Evolutionary conservation across 2,113 vertebrate genomes (phyloP), one percentile per base, ranked within the genome.

Genomic region (Anas platyrhynchos): DNA sequence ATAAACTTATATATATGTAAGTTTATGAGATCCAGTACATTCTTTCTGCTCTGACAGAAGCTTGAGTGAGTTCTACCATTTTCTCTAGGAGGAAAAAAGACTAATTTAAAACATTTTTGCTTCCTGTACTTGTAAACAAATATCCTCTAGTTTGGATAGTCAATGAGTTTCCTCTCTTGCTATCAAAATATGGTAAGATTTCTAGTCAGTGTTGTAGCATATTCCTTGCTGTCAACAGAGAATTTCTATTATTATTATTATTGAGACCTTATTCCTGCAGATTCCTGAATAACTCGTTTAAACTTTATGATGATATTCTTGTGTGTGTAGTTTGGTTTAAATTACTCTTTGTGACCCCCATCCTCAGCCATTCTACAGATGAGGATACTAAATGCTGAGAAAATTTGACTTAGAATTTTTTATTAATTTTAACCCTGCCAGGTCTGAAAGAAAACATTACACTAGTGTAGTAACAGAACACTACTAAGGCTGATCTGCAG

Each of bases 71-170:
- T 5, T 68, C 55, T n/a, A 82, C 21, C 2, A 48, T 63, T 63
- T n/a, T 3, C 14, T 67, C 26, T 32, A 46, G 6, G 8, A 17
- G 5, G 25, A 94, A 84, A 41, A 44, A 26, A 52, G 62, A 48
- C 1, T 2, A 1, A 38, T 52, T 72, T 68, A 5, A 4, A 78
- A 69, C 23, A 3, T 0, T 16, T 36, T 75, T 71, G 9, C 43
- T 15, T 59, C 7, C 9, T 50, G 3, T 1, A 67, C 4, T 13
- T 43, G 7, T 44, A 54, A 84, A 46, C 6, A 91, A 68, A 7
- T 36, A 63, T 16, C 46, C 82, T 31, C 41, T 23, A 61, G 3
- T n/a, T 41, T 10, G 15, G 4, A 15, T 31, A 29, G 38, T 62
- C 36, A 56, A 5, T 8, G 61, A 82, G 23, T 22, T 50, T 43